Conservation (phyloP, 2,888 invertebrate species). For the Calameuta pallipes region DNA sequence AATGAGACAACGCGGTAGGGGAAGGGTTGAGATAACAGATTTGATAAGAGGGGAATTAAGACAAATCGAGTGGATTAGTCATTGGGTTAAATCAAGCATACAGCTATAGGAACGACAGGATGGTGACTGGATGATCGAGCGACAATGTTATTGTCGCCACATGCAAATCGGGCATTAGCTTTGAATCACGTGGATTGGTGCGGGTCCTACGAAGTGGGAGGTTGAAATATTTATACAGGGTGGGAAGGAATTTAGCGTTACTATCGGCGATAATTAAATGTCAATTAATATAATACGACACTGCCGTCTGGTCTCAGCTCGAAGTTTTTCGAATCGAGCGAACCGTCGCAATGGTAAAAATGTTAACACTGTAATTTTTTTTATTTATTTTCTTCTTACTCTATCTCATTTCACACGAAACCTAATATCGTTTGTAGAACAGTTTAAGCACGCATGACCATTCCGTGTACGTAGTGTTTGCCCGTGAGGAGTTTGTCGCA, state of each 20-base stretch:
- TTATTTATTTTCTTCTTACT: background rate
- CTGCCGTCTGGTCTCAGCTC: too few relatives aligned
- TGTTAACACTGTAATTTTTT: too few relatives aligned
- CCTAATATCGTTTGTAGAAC: constrained; percentile 10
- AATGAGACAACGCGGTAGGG: background rate
- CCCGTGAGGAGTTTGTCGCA: constrained; percentile 41
- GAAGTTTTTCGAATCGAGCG: too few relatives aligned
- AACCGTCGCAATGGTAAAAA: too few relatives aligned
- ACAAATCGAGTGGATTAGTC: constrained; percentile 57
- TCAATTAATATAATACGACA: too few relatives aligned
- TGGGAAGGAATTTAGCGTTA: too few relatives aligned
- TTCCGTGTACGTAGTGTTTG: background rate
- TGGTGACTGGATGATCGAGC: too few relatives aligned
- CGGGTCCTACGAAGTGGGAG: too few relatives aligned
- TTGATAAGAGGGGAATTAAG: constrained; percentile 48
- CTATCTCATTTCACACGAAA: constrained; percentile 10
- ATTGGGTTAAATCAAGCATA: constrained; percentile 55
- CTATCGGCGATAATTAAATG: too few relatives aligned
- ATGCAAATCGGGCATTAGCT: constrained; percentile 55
- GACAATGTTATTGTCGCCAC: constrained; percentile 28
- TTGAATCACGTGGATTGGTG: background rate
- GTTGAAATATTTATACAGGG: too few relatives aligned
- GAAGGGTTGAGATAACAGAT: constrained; percentile 1
- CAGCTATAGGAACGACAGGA: too few relatives aligned
- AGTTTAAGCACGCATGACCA: constrained; percentile 40